Evolutionary conservation across 1,140 invertebrate genomes (phyloP), one percentile per base, ranked within the genome.

Genomic region (Asbolus verrucosus): DNA sequence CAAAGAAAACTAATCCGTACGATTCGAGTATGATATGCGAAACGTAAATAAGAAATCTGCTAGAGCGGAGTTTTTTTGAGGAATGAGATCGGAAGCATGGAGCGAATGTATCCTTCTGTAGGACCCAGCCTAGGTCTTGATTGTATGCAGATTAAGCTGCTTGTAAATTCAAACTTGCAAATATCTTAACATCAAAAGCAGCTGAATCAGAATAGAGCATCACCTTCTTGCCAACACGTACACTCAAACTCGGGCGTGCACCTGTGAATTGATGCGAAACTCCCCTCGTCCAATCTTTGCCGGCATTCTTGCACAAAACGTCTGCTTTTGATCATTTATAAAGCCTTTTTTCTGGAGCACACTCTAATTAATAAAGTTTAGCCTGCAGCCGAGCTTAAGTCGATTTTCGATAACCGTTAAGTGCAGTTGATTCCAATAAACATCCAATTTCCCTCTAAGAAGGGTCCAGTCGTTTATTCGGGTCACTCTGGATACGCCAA

Each of bases 401-500:
- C 61, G 61, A 43, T 63, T 41, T 63, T 41, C 61, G 61, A 66
- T 46, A 66, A 66, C 65, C 65, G 65, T 66, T 66, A 66, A 66
- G 41, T 66, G 39, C 41, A 66, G 65, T 46, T 66, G 39, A 46
- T 43, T 66, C 65, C 43, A 66, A 66, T 66, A 66, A 66, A 66
- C 65, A 66, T 66, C 65, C 65, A 66, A 66, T 66, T 66, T 66
- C 65, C 41, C 65, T 50, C 14, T 66, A 66, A 66, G 65, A 66
- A 66, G 41, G 65, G 65, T 66, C 65, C 38, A 50, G 65, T 46
- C 65, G 65, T 66, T 66, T 66, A 66, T 66, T 36, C 41, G 65
- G 65, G 65, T 66, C 65, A 66, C 39, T 66, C 43, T 50, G 39
- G 38, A 66, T 66, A 43, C 43, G 41, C 65, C 19, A 63, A 66